Conservation (phyloP, 2,888 invertebrate species). For the Charanyca ferruginea region DNA sequence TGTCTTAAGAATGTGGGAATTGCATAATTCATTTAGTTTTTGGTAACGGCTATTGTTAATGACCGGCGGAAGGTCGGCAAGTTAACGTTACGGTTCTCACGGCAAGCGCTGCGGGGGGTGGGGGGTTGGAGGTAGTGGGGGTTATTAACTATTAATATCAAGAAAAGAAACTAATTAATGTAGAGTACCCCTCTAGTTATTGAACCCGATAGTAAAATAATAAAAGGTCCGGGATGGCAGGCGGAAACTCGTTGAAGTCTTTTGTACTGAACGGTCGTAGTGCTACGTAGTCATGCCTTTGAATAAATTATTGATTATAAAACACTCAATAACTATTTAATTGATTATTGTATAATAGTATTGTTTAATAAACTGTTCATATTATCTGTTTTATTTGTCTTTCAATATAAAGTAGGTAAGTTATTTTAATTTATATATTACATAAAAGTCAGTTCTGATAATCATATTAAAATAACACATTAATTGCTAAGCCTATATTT, state of each 20-base stretch:
- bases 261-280: constrained; percentile 73
- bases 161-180: constrained; percentile 42
- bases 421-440: neutral
- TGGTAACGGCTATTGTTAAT: constrained; percentile 64
- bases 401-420: neutral
- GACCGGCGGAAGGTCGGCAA: constrained; percentile 65
- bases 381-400: neutral
- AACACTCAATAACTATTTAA: constrained; percentile 13
- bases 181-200: constrained; percentile 16
- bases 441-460: neutral
- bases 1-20: constrained; percentile 57
- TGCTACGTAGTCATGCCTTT: constrained; percentile 24
- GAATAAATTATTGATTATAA: constrained; percentile 33
- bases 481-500: neutral
- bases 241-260: constrained; percentile 86
- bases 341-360: neutral
- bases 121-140: constrained; percentile 16
- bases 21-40: constrained; percentile 64
- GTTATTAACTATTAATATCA: constrained; percentile 25
- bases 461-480: neutral
- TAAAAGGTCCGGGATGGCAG: constrained; percentile 28
- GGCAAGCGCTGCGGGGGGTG: constrained; percentile 26
- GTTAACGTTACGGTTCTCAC: constrained; percentile 64
- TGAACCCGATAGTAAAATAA: constrained; percentile 18
- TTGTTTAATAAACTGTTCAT: neutral